Base-by-base conservation (phyloP, 2,113 vertebrate species). In the Vicugna pacos region DNA sequence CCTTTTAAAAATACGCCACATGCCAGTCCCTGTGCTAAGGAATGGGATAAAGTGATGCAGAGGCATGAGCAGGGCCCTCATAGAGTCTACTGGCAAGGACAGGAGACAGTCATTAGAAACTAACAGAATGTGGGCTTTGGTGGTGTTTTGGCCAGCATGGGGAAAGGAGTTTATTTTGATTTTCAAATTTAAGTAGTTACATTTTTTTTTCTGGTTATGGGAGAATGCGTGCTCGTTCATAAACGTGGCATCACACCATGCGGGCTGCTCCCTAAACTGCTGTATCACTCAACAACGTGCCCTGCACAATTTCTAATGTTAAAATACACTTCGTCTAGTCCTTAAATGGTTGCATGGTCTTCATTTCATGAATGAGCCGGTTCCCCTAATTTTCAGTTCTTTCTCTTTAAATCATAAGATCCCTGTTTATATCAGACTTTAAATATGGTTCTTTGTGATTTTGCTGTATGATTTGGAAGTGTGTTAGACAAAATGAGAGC, bases 391-490 rank as follows among this genome's bases (percentile, higher is more conserved):
- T 87, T 60, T 77, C 46, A 85, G 16, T 50, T 70, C 35, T 76
- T 38, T 73, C 85, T 82, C 46, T 89, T 90, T 91, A 77, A 89
- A 32, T 85, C 76, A 89, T 60, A 56, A 42, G 73, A 84, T 12
- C 22, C 12, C 8, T 65, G 42, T 70, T 85, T 85, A 69, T 38
- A 84, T 70, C 42, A 60, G 16, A 82, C 38, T 48, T 90, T 67
- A 91, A 56, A 62, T 58, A 50, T n/a, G 13, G 3, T 3, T 82
- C 8, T 94, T 73, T 87, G 17, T 92, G 69, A 65, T 64, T 72
- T 94, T 65, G 6, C 32, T 35, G 0, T 84, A 22, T 54, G 35
- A 73, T 67, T 91, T 82, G 50, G 64, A 95, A 89, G 28, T 48
- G 92, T 28, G 1, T n/a, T 50, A 67, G 16, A 85, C 67, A 85